phyloP scores from a whole-genome alignment of 2,797 vertebrate species.

The Halcyon smyrnensis region DNA sequence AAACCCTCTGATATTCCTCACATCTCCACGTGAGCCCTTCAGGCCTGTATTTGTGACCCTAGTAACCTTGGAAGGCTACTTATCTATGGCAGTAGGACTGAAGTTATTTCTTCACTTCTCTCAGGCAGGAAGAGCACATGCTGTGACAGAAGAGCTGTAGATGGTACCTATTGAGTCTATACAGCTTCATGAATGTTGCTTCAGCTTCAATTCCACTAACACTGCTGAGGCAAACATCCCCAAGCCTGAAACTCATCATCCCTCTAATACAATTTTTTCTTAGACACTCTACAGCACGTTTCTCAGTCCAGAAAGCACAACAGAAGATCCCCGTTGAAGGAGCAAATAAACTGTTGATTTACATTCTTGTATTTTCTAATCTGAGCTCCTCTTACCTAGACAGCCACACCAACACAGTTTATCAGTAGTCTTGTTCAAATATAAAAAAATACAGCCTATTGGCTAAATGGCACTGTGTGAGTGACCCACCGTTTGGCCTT shows the following conservation, averaged over 20 bases:
- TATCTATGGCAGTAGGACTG: neutral
- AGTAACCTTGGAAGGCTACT: neutral
- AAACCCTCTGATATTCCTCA: neutral
- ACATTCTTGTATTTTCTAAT: neutral
- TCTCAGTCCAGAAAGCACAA: neutral
- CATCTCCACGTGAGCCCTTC: neutral
- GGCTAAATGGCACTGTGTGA: neutral
- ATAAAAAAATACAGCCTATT: neutral
- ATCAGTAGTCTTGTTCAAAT: neutral
- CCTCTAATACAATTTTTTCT: neutral
- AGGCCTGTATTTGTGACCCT: neutral
- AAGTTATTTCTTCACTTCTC: neutral
- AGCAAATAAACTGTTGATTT: neutral
- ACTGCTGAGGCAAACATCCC: neutral
- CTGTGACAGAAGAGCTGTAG: slow-evolving; percentile 26
- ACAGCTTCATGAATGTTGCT: neutral
- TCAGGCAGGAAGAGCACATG: neutral
- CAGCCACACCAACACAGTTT: neutral
- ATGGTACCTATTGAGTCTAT: neutral
- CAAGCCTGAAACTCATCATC: neutral
- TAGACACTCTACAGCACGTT: neutral
- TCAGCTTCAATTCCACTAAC: neutral
- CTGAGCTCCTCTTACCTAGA: neutral
- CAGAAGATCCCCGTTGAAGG: neutral
- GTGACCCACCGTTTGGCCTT: neutral